A percentile compares a stretch with the other conserved stretches of the same genome.
Evolutionary conservation across 1,140 invertebrate genomes (phyloP).

Genomic region (Kradibia gibbosae): DNA sequence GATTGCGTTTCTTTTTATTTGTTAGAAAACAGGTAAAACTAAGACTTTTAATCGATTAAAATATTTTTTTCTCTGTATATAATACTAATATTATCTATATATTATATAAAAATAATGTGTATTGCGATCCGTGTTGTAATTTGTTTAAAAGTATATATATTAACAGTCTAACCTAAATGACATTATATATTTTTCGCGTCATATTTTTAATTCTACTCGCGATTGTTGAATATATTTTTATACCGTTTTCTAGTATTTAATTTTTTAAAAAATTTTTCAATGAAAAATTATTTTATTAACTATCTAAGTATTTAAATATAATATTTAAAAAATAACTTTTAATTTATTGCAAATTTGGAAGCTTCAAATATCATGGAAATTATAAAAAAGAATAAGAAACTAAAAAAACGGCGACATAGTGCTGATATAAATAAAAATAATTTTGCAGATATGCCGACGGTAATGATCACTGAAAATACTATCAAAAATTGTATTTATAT

Average conservation of each 20-base stretch:
- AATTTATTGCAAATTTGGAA: not conserved
- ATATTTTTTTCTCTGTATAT: too few species aligned
- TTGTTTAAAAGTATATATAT: not conserved
- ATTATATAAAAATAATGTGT: not conserved
- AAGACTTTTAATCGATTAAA: not conserved
- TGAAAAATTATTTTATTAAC: not conserved
- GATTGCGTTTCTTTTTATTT: not conserved
- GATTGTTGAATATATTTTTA: slow-evolving; percentile 21
- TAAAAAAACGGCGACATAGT: slow-evolving; percentile 52
- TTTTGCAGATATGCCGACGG: slow-evolving; percentile 56
- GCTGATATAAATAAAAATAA: slow-evolving; percentile 50
- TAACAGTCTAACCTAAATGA: slow-evolving; percentile 26
- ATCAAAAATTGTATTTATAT: not conserved
- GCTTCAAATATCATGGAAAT: slow-evolving; percentile 31
- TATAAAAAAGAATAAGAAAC: slow-evolving; percentile 38
- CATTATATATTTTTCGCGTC: not conserved
- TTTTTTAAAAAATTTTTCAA: not conserved
- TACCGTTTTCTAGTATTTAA: slow-evolving; percentile 5
- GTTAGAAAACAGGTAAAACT: not conserved
- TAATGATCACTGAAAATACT: slow-evolving; percentile 59
- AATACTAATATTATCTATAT: not conserved
- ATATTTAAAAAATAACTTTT: not conserved
- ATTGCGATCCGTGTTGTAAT: not conserved
- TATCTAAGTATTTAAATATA: not conserved
- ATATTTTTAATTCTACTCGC: not conserved